Base-by-base conservation (phyloP, 1,140 invertebrate species). In the Drosophila ficusphila region DNA sequence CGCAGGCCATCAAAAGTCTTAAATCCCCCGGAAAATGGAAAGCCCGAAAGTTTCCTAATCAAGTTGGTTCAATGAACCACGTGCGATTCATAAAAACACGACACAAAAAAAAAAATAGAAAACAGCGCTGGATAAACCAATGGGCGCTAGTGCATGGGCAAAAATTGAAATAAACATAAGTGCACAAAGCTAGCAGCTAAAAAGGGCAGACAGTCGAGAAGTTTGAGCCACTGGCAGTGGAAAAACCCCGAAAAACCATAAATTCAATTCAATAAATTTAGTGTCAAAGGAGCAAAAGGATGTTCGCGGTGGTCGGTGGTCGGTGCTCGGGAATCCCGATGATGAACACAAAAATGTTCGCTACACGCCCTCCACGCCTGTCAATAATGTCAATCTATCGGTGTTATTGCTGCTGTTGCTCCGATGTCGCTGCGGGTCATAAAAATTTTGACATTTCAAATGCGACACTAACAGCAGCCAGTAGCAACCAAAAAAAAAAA, bases 181-280 rank as follows among this genome's bases (percentile, higher is more conserved):
- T 71, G 78, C 52, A 82, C 53, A 82, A 73, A 69, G 52, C 18
- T 57, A 25, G 33, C 34, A 7, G n/a, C n/a, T 1, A 25, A 34
- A 19, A 21, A 39, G 14, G 14, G n/a, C 11, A 44, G 14, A 2
- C 11, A 12, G 34, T 9, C 3, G 19, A 14, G 33, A 29, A 27
- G 18, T 21, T 29, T 18, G 33, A 53, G 39, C 41, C 29, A 44
- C 58, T 68, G 34, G 29, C 23, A 9, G 8, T 25, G 41, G 42
- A 42, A 33, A 48, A 73, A 61, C 34, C 61, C 76, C 74, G 39
- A 54, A 78, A 75, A 75, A 69, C 70, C 76, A 83, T 85, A 83
- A 83, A 83, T 83, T 83, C 79, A 83, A 83, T 83, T 83, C 75
- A 70, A 83, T n/a, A 73, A 83, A 83, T 83, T 83, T 83, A 83